Conservation (phyloP, 2,888 invertebrate genomes). For the Chrysotoxum bicinctum region DNA sequence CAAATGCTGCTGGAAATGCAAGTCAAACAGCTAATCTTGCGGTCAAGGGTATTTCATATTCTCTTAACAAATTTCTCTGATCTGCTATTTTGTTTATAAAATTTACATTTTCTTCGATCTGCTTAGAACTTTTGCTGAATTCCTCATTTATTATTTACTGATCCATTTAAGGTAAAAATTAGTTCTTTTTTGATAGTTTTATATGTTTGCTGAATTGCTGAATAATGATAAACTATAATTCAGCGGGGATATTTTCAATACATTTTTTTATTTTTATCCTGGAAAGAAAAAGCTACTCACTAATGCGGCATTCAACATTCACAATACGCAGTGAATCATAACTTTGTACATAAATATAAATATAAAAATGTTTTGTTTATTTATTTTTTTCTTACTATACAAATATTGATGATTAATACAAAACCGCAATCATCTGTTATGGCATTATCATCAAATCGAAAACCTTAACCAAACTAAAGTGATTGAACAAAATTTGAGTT, state of each 20-base stretch:
- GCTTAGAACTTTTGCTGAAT: conserved; percentile 18
- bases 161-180: not conserved
- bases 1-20: conserved; percentile 84
- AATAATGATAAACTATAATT: not conserved
- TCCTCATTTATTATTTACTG: not conserved
- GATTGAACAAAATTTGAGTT: conserved; percentile 51
- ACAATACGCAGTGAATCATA: conserved; percentile 33
- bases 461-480: conserved; percentile 68
- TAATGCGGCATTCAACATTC: not conserved
- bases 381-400: conserved; percentile 11
- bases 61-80: not conserved
- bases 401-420: conserved; percentile 39
- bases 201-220: not conserved
- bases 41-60: conserved; percentile 84
- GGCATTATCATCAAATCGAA: conserved; percentile 57
- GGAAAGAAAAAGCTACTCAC: not conserved
- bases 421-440: conserved; percentile 54
- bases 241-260: not conserved
- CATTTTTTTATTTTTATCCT: not conserved
- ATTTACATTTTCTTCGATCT: conserved; percentile 6
- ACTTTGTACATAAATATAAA: conserved; percentile 57
- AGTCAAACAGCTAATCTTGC: conserved; percentile 83
- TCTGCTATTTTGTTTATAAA: conserved; percentile 19
- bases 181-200: not conserved
- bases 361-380: conserved; percentile 20